phyloP scores from a whole-genome alignment of 2,888 invertebrate species.

The Tuberolachnus salignus region DNA sequence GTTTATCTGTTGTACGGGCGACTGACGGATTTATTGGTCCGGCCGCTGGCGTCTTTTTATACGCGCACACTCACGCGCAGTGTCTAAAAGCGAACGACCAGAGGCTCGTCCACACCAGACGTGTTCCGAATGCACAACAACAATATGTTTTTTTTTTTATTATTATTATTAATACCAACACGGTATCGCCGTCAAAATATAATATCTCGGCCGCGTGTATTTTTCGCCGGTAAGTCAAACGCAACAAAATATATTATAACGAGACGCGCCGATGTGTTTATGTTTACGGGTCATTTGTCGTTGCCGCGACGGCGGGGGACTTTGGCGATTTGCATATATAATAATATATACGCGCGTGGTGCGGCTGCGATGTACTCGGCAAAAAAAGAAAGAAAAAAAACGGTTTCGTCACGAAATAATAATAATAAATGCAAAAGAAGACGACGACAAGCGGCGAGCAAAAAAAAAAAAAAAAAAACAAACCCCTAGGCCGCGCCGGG shows the following conservation, averaged over 20 bases:
- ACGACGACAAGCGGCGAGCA: neutral
- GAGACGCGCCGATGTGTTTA: neutral
- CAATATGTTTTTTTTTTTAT: too few relatives aligned
- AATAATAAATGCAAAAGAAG: too few relatives aligned
- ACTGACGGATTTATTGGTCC: slow-evolving; percentile 56
- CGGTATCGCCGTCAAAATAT: slow-evolving; percentile 26
- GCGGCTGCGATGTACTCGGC: neutral
- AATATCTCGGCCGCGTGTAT: neutral
- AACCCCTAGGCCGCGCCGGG: neutral
- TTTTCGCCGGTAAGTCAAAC: neutral
- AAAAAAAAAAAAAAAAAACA: neutral
- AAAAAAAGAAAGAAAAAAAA: neutral
- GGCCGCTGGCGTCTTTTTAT: slow-evolving; percentile 46
- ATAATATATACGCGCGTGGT: neutral
- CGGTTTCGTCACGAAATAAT: slow-evolving; percentile 25
- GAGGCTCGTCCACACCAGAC: slow-evolving; percentile 37
- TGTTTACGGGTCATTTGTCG: slow-evolving; percentile 9
- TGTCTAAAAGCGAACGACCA: slow-evolving; percentile 27
- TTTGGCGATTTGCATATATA: neutral
- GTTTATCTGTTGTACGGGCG: slow-evolving; percentile 50
- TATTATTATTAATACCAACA: too few relatives aligned
- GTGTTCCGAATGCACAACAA: slow-evolving; percentile 25
- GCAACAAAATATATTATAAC: neutral
- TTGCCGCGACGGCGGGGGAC: neutral
- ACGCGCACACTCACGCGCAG: slow-evolving; percentile 1